These are phyloP conservation scores for Galeopsomyia nigrocyanea DNA, from an alignment of 2,888 invertebrate genomes.

Conservation along the genomic window DNA sequence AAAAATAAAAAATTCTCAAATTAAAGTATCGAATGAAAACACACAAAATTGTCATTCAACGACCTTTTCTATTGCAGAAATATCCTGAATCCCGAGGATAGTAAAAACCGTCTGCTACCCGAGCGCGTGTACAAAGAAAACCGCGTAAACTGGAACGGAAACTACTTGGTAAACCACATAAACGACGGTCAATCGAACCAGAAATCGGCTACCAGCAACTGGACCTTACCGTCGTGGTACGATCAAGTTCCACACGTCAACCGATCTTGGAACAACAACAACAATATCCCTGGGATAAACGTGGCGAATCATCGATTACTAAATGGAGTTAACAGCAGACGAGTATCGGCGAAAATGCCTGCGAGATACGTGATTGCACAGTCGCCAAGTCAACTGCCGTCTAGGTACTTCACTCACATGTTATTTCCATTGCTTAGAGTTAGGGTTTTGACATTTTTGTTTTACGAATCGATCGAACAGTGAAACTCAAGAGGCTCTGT, in stretches of 20 bases:
- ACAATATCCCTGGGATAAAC: background rate
- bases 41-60: background rate
- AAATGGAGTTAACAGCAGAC: slow-evolving; percentile 53
- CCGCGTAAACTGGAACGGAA: slow-evolving; percentile 70
- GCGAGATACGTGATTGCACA: slow-evolving; percentile 41
- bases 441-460: too few species aligned
- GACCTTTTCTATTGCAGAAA: slow-evolving; percentile 9
- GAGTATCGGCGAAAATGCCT: slow-evolving; percentile 72
- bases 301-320: background rate
- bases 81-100: slow-evolving; percentile 40
- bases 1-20: background rate
- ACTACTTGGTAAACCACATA: slow-evolving; percentile 62
- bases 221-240: slow-evolving; percentile 63
- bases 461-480: too few species aligned
- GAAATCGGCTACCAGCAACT: slow-evolving; percentile 61
- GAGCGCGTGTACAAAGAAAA: slow-evolving; percentile 69
- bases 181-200: slow-evolving; percentile 35
- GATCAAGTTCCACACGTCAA: slow-evolving; percentile 55
- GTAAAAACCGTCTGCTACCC: slow-evolving; percentile 54
- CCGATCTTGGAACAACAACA: slow-evolving; percentile 56
- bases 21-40: background rate
- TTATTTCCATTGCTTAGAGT: too few species aligned
- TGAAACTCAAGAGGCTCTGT: too few species aligned
- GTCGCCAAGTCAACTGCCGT: slow-evolving; percentile 46
- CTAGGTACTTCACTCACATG: slow-evolving; percentile 32